Evolutionary conservation across 2,113 vertebrate species (phyloP).

Genomic region (Caranx melampygus): DNA sequence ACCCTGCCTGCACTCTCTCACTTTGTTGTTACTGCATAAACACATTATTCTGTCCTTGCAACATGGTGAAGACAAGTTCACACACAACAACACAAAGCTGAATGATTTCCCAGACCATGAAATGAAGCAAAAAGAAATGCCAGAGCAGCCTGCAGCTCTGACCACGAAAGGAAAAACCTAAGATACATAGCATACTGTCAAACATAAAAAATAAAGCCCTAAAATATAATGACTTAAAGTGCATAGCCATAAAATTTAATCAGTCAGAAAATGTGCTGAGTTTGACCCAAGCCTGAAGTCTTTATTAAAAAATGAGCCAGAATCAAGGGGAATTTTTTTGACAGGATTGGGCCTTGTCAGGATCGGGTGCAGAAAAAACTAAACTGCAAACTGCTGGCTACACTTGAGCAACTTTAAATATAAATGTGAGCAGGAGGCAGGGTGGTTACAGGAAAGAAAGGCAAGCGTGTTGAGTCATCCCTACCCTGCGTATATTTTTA

Average conservation of each 20-base stretch:
- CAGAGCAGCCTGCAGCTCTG: neutral
- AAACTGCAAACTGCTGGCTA: neutral
- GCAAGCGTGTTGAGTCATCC: neutral
- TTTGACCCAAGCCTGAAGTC: slow-evolving; percentile 18
- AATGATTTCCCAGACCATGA: neutral
- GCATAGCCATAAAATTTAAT: slow-evolving; percentile 31
- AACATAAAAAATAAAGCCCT: slow-evolving; percentile 17
- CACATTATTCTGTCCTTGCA: neutral
- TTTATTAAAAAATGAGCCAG: slow-evolving; percentile 28
- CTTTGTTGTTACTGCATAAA: neutral
- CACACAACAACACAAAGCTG: neutral
- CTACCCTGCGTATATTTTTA: neutral
- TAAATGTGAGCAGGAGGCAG: slow-evolving; percentile 36
- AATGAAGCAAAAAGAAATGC: slow-evolving; percentile 13
- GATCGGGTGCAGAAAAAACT: slow-evolving; percentile 10
- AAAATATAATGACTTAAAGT: slow-evolving; percentile 7
- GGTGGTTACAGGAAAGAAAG: neutral
- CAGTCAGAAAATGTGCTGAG: slow-evolving; percentile 34
- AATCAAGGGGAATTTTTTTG: neutral
- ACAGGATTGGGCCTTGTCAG: slow-evolving; percentile 8
- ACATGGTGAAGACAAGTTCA: neutral
- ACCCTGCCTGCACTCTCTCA: no score
- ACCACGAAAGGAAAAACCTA: neutral
- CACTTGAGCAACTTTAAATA: slow-evolving; percentile 26
- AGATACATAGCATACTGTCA: slow-evolving; percentile 3